Evolutionary conservation across 2,797 vertebrate species (phyloP).

Genomic region (Sebastes matsubarae): DNA sequence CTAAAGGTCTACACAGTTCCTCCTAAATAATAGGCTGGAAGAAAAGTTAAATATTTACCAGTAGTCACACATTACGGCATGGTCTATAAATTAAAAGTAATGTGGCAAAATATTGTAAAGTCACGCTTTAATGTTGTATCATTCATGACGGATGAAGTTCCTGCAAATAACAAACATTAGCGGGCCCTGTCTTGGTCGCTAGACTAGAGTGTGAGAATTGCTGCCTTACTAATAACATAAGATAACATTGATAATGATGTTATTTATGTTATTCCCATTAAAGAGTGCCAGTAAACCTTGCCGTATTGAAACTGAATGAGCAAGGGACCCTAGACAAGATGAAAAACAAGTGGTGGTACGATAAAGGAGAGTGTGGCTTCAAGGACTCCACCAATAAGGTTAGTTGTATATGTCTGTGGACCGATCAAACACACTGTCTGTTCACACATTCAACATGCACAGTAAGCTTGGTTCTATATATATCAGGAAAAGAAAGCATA

Average conservation of each 20-base stretch:
- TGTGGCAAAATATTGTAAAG: background rate
- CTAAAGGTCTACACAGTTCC: background rate
- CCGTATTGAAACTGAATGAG: conserved; percentile 99
- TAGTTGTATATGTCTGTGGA: conserved; percentile 89
- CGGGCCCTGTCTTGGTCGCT: conserved; percentile 24
- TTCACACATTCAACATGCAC: conserved; percentile 38
- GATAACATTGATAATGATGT: conserved; percentile 99
- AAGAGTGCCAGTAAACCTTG: conserved; percentile 99
- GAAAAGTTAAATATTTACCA: background rate
- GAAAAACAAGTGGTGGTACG: conserved; percentile 99
- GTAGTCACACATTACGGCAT: background rate
- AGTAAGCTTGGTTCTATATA: conserved; percentile 13
- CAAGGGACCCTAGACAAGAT: conserved; percentile 99
- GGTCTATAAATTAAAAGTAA: background rate
- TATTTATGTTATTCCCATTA: conserved; percentile 99
- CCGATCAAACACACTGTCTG: conserved; percentile 57
- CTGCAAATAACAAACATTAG: background rate
- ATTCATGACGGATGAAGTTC: background rate
- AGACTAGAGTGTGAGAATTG: conserved; percentile 64
- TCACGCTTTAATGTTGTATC: background rate
- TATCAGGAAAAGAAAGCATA: background rate
- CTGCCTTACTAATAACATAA: conserved; percentile 94
- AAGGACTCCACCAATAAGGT: conserved; percentile 89
- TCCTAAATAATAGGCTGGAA: background rate
- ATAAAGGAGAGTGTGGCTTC: conserved; percentile 89